Evolutionary conservation across 2,113 vertebrate species (phyloP), one percentile per base, ranked within the genome.

Genomic region (Mandrillus leucophaeus): DNA sequence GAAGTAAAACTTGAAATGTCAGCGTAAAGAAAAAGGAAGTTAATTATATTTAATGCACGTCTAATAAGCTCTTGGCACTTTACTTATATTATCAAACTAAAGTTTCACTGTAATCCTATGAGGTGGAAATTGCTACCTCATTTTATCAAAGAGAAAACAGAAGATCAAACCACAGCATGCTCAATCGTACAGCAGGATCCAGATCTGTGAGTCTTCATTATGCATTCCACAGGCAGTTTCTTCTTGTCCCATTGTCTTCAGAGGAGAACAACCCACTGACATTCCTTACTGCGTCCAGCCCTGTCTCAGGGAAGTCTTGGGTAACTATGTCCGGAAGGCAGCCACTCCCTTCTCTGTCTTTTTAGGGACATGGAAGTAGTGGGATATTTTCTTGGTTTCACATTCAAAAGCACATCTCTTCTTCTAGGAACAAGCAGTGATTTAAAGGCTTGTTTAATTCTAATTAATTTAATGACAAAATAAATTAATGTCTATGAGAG

Each of bases 391-490:
- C 57, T 97, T 96, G 91, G 89, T 89, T 98, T 98, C 97, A 68
- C 68, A 97, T 85, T 93, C 68, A 87, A 97, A 98, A 97, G 40
- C 23, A 72, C 93, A 0, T 0, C 45, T 97, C 93, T 97, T 97
- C 92, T 87, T 97, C 92, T 87, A 97, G 96, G 93, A 98, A 59
- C 80, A 97, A 97, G 95, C 85, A 97, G 92, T 98, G 98, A 99
- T 98, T 97, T 97, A 98, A 98, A 98, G 95, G 94, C 88, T 95
- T 98, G 90, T 96, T 99, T 98, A 98, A 98, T 98, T 98, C 97
- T 98, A 98, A 98, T 98, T 98, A 98, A 98, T 98, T 98, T 98
- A 23, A 97, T 76, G 95, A 90, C 96, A 98, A 97, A 97, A 98
- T 94, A 97, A 98, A 98, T 99, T 98, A 98, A 98, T 97, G 95